Evolutionary conservation across 92 coral and sea anemone genomes (phyloP), one percentile per base, ranked within the genome.

Genomic region (Palythoa grandis): DNA sequence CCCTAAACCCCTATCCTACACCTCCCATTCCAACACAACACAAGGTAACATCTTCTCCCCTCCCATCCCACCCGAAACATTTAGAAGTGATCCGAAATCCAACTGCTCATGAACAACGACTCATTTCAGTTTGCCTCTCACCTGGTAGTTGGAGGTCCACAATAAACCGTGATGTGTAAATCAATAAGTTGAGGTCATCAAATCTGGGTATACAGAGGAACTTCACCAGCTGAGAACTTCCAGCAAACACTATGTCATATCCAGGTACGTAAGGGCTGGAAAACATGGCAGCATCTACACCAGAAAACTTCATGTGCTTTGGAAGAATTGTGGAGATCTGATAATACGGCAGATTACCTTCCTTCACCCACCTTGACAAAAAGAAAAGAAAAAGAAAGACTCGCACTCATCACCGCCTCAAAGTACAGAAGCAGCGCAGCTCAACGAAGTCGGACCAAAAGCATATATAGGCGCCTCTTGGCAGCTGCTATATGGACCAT

Each of bases 131-230:
- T 82, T 11, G 3, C 72, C 7, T 43, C 60, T 86, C 63, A 96
- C 98, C 98, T 88, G 98, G 98, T 7, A 96, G 82, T 17, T 94
- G 95, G n/a, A 96, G 93, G 61, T 96, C 96, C 76, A 86, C n/a
- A 60, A 93, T 93, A 77, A 72, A 91, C 78, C 98, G 90, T n/a
- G 98, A 87, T 2, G 95, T 94, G 69, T 92, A 96, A 22, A 88
- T 70, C 65, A 89, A 65, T 69, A 91, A 70, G 43, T 88, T 57
- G 50, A 78, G 94, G 65, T 85, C 91, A 11, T 95, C 91, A 43
- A 94, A 87, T 15, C 58, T 58, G 1, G 95, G 88, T 68, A 96
- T 82, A 4, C 20, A 19, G 19, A 94, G 35, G 53, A 84, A 52
- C 29, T 68, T 88, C 15, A 85, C 86, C 72, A 93, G 70, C 47